Evolutionary conservation across 2,113 vertebrate genomes (phyloP), one percentile per base, ranked within the genome.

Genomic region (Neolamprologus sp.): DNA sequence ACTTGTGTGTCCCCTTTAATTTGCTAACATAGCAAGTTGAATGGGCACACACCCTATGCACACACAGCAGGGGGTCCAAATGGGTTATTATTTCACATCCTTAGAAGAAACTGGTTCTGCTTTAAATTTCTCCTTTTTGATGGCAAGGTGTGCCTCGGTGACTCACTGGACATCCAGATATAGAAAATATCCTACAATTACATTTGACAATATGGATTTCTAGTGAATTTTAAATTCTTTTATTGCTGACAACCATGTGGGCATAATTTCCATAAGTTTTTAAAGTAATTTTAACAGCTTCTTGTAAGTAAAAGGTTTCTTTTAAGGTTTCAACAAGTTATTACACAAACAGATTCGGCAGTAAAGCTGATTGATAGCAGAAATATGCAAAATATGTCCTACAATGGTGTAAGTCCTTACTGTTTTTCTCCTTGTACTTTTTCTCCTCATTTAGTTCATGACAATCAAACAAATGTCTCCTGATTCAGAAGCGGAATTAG

Each of bases 61-160:
- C 33, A 80, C 79, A 33, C 83, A 42, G 14, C 28, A 26, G 84
- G 88, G 75, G 80, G 85, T 91, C 89, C 49, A 88, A 91, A 92
- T 91, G 84, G 85, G 90, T 91, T 83, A 88, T 94, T 92, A 92
- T 85, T 88, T 88, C 58, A 83, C 81, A 47, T 88, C 80, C 54
- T 47, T 11, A 40, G 45, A 88, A 81, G 80, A 94, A 93, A 95
- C 80, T 86, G 68, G 78, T 73, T 84, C 45, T 82, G 54, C 82
- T 93, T 86, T 88, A 85, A 80, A 88, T 82, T 86, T 86, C 51
- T 81, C 35, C 8, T 47, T 91, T 81, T 81, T 49, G 37, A 80
- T 53, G 12, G 40, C 71, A 86, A 63, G 83, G 49, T 85, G 83
- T 88, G 6, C 12, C 35, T 54, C 4, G 8, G 58, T 58, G 54